These are phyloP conservation scores for Myrmecobius fasciatus DNA, from an alignment of 2,113 vertebrate genomes.

Conservation along the genomic window DNA sequence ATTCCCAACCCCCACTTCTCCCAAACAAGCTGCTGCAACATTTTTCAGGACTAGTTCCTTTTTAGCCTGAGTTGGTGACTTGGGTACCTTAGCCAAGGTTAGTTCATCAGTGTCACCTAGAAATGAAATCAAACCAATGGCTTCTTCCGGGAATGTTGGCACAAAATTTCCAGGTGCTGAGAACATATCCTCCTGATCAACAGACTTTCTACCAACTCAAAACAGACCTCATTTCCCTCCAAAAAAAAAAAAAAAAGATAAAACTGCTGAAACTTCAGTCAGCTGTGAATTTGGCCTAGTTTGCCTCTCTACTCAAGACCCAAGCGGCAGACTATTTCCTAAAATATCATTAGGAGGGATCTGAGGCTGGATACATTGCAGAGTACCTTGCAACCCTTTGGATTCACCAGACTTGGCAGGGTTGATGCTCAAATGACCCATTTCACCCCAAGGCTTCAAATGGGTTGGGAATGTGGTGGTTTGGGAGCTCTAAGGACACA, in stretches of 20 bases:
- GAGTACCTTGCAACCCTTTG: conserved; percentile 43
- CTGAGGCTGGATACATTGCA: conserved; percentile 2
- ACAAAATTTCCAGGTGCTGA: conserved; percentile 41
- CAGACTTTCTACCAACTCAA: conserved; percentile 28
- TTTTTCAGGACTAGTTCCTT: conserved; percentile 56
- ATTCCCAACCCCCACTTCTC: conserved; percentile 14
- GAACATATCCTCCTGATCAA: conserved; percentile 36
- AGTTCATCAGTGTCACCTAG: conserved; percentile 43
- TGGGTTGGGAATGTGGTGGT: not conserved
- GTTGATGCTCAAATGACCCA: not conserved
- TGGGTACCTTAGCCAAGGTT: conserved; percentile 42
- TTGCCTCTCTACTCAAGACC: conserved; percentile 49
- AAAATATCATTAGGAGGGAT: conserved; percentile 53
- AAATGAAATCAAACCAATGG: conserved; percentile 10
- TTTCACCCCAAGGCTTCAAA: not conserved
- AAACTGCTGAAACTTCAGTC: conserved; percentile 48
- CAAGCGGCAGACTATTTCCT: conserved; percentile 49
- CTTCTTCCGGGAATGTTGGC: conserved; percentile 30
- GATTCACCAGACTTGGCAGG: not conserved
- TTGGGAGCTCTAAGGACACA: not conserved
- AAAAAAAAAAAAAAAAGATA: conserved; percentile 35
- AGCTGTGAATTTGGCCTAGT: conserved; percentile 52
- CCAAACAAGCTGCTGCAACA: conserved; percentile 42
- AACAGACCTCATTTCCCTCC: conserved; percentile 47
- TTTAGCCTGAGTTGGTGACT: conserved; percentile 54